Base-by-base conservation (phyloP, 2,113 vertebrate species). In the Sinocyclocheilus rhinocerous region DNA sequence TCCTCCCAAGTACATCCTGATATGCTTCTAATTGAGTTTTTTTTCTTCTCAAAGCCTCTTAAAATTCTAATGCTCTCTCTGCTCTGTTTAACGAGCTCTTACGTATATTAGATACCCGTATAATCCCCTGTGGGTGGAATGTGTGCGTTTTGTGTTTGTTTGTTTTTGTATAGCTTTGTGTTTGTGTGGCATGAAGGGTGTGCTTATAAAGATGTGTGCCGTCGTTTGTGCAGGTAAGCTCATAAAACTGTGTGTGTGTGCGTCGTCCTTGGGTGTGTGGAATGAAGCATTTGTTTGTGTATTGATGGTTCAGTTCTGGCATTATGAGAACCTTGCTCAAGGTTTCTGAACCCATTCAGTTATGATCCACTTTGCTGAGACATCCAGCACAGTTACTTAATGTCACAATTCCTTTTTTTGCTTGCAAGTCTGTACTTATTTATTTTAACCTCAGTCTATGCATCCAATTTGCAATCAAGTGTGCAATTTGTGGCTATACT, bases 81-180 rank as follows among this genome's bases (percentile, higher is more conserved):
- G 72, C 85, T 86, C 78, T 65, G 78, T 86, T 86, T 63, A 86
- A 75, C 85, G 75, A n/a, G 24, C 50, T 81, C 50, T 86, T 59
- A 63, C 10, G 18, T 39, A 42, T 57, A 85, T 80, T 80, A 79
- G 61, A 65, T 79, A 18, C 63, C 45, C 9, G 20, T 82, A 33
- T 69, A 82, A 69, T 82, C 59, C 79, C 15, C 79, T 70, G 63
- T 52, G 80, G 24, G 63, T 52, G 8, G 26, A 45, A 33, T 22
- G 80, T 69, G 57, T 45, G 33, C 7, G 1, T 50, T 69, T 26
- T 29, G 6, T 18, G 26, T 59, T 39, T 36, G 45, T 76, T 48
- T 15, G 33, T 80, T 80, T 24, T 22, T 20, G 15, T 59, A 24
- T 80, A 9, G 59, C 39, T 69, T 52, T n/a, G 6, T 48, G n/a